These are phyloP conservation scores for Macrocentrus cingulum DNA, from an alignment of 1,140 invertebrate species.

Conservation along the genomic window DNA sequence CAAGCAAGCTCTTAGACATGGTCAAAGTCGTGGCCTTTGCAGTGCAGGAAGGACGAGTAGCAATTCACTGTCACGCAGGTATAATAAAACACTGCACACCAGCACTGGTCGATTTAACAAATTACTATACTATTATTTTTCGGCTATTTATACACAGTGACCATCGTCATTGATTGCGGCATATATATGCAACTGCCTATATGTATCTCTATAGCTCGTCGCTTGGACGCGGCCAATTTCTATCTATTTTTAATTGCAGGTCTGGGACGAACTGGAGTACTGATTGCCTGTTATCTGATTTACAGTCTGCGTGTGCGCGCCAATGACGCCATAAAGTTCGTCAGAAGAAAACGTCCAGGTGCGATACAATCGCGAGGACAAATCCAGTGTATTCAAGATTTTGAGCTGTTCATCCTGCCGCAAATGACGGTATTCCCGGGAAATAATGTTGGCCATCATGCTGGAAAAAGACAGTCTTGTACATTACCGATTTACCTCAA, in stretches of 20 bases:
- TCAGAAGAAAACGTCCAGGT: slow-evolving; percentile 75
- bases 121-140: too few species aligned
- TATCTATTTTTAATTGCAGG: slow-evolving; percentile 53
- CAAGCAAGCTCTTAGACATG: slow-evolving; percentile 78
- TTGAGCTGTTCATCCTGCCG: slow-evolving; percentile 80
- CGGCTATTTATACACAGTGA: too few species aligned
- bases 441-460: slow-evolving; percentile 45
- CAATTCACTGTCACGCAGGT: slow-evolving; percentile 91
- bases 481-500: slow-evolving; percentile 73
- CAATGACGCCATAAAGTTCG: slow-evolving; percentile 79
- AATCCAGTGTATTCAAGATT: slow-evolving; percentile 79
- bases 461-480: slow-evolving; percentile 66
- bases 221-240: too few species aligned
- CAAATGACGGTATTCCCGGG: slow-evolving; percentile 75
- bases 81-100: too few species aligned
- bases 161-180: too few species aligned
- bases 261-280: slow-evolving; percentile 80
- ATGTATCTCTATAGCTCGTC: too few species aligned
- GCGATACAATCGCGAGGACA: slow-evolving; percentile 83
- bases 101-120: too few species aligned
- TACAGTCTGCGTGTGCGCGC: slow-evolving; percentile 75
- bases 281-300: slow-evolving; percentile 85
- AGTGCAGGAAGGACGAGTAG: slow-evolving; percentile 79
- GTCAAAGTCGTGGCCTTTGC: slow-evolving; percentile 87
- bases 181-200: not conserved